Conservation (phyloP, 2,113 vertebrate species). For the Aythya baeri region DNA sequence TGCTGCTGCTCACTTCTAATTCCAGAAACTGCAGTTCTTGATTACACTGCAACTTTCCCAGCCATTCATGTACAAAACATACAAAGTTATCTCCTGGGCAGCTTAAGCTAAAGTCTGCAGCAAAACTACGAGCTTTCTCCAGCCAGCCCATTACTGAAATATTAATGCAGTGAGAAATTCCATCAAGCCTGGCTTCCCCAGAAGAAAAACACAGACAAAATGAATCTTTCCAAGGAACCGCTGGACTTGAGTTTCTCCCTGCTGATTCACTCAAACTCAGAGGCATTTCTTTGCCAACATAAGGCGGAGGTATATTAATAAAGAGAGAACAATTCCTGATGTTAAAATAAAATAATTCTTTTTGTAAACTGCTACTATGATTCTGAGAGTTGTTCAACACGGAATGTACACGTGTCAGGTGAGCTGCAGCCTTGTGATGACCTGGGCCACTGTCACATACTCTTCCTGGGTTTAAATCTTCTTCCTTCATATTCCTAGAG, state of each 20-base stretch:
- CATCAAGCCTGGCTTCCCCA: not conserved
- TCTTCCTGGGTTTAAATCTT: not conserved
- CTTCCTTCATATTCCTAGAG: conserved; percentile 9
- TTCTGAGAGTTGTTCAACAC: not conserved
- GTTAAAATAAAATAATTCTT: not conserved
- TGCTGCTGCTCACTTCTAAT: not conserved
- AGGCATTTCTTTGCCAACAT: not conserved
- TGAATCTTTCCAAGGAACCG: not conserved
- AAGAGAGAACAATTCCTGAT: conserved; percentile 10
- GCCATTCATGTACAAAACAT: conserved; percentile 60
- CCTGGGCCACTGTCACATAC: not conserved
- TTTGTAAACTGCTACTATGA: conserved; percentile 15
- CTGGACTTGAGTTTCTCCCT: not conserved
- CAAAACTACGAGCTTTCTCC: not conserved
- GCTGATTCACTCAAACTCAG: not conserved
- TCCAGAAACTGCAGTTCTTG: conserved; percentile 13
- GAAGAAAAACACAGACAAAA: not conserved
- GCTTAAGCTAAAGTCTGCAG: not conserved
- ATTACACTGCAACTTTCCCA: not conserved
- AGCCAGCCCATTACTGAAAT: not conserved
- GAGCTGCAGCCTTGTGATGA: not conserved
- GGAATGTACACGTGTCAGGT: not conserved
- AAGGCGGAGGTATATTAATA: conserved; percentile 5
- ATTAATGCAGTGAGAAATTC: not conserved
- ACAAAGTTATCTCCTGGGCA: not conserved